Conservation (phyloP, 1,140 invertebrate genomes). For the Drosophila obscura region DNA sequence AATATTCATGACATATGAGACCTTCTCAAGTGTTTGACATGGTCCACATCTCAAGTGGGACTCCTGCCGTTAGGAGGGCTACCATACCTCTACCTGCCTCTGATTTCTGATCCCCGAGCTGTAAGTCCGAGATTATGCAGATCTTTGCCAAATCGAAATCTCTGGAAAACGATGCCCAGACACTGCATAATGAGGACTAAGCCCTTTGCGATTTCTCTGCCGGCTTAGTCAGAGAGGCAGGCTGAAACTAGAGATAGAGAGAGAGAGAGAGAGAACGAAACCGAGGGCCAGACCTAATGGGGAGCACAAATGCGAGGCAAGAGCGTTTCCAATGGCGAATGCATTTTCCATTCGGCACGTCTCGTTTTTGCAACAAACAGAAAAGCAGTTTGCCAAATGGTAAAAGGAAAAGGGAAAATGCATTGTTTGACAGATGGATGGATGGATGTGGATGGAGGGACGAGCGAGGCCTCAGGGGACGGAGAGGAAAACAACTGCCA, state of each 20-base stretch:
- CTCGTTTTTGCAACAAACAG: slow-evolving; percentile 58
- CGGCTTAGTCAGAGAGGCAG: slow-evolving; percentile 3
- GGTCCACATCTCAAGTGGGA: slow-evolving; percentile 17
- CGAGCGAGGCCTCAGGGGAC: background rate
- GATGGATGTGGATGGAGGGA: slow-evolving; percentile 7
- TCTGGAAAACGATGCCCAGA: slow-evolving; percentile 25
- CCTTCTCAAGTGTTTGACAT: background rate
- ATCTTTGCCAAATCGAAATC: slow-evolving; percentile 13
- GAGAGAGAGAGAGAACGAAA: slow-evolving; percentile 5
- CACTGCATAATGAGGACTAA: slow-evolving; percentile 63
- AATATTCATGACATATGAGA: background rate
- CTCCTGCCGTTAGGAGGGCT: background rate
- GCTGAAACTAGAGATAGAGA: background rate
- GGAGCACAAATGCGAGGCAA: slow-evolving; percentile 3
- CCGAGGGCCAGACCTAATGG: slow-evolving; percentile 2
- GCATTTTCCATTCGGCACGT: slow-evolving; percentile 59
- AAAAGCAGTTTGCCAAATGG: slow-evolving; percentile 16
- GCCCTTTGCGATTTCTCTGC: slow-evolving; percentile 28
- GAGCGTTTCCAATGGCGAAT: slow-evolving; percentile 57
- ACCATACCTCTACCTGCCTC: slow-evolving; percentile 8
- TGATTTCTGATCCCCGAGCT: slow-evolving; percentile 31
- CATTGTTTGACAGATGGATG: slow-evolving; percentile 48
- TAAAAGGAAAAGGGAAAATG: slow-evolving; percentile 37
- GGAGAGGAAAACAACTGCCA: slow-evolving; percentile 22
- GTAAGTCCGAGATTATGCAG: slow-evolving; percentile 38